A percentile compares a stretch with the other conserved stretches of the same genome.
These are phyloP conservation scores for Nebria salina DNA, from an alignment of 2,888 invertebrate species.

Conservation along the genomic window DNA sequence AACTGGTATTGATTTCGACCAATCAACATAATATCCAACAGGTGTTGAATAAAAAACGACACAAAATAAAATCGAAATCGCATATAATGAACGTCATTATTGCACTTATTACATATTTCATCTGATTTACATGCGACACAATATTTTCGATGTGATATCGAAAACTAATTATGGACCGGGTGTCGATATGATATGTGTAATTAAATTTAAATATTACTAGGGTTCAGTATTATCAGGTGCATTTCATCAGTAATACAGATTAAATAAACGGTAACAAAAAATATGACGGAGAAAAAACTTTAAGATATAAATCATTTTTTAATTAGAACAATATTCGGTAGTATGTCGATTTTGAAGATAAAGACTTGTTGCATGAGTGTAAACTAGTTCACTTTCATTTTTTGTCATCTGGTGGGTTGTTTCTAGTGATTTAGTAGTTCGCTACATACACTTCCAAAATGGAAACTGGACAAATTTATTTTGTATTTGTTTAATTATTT, in stretches of 20 bases:
- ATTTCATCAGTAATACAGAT: not conserved
- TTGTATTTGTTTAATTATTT: no score
- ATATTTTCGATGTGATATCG: not conserved
- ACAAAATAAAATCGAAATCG: not conserved
- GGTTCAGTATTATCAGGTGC: not conserved
- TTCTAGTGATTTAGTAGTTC: not conserved
- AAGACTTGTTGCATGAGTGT: slow-evolving; percentile 8
- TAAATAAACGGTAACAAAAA: not conserved
- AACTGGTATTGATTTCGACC: not conserved
- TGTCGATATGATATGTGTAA: slow-evolving; percentile 30
- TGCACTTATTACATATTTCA: not conserved
- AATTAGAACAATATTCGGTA: slow-evolving; percentile 35
- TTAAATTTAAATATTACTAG: slow-evolving; percentile 33
- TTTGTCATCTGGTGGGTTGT: not conserved
- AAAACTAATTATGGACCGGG: not conserved
- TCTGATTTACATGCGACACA: not conserved
- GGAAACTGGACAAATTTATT: no score
- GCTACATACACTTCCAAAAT: no score
- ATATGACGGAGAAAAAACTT: not conserved
- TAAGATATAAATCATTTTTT: slow-evolving; percentile 34
- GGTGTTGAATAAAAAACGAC: not conserved
- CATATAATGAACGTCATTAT: not conserved
- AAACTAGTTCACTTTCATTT: not conserved
- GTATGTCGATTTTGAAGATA: slow-evolving; percentile 23
- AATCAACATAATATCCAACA: not conserved